Percentiles rank a stretch among this genome's conserved stretches.
Evolutionary conservation across 2,888 invertebrate genomes (phyloP).

Genomic region (Serripes groenlandicus): DNA sequence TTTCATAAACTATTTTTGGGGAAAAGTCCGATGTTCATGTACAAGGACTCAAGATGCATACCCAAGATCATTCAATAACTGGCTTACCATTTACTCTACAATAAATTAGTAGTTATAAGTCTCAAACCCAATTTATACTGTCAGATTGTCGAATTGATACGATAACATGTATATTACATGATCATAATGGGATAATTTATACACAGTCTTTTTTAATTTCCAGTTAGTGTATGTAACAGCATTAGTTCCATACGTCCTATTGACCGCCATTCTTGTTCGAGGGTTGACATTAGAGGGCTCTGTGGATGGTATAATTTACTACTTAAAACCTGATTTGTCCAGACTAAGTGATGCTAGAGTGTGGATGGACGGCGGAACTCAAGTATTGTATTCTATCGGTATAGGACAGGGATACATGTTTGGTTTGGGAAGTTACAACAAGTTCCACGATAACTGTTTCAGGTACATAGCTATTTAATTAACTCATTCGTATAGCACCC

Average conservation of each 20-base stretch:
- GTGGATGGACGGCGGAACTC: slow-evolving; percentile 51
- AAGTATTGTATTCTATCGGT: slow-evolving; percentile 50
- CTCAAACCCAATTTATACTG: no score
- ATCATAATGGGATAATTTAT: no score
- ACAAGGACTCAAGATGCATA: no score
- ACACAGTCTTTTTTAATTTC: neutral
- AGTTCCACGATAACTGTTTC: slow-evolving; percentile 34
- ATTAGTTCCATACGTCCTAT: slow-evolving; percentile 72
- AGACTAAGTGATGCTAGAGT: slow-evolving; percentile 88
- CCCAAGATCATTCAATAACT: no score
- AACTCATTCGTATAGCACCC: neutral
- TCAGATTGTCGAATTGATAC: no score
- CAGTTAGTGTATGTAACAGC: slow-evolving; percentile 78
- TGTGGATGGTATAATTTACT: slow-evolving; percentile 90
- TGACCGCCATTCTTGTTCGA: slow-evolving; percentile 69
- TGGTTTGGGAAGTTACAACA: slow-evolving; percentile 49
- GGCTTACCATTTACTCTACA: no score
- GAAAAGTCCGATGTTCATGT: no score
- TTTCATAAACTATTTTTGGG: no score
- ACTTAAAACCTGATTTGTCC: slow-evolving; percentile 91
- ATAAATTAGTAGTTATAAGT: neutral
- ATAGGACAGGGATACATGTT: slow-evolving; percentile 48
- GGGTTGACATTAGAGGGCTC: slow-evolving; percentile 88
- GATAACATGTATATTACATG: no score
- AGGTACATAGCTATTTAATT: slow-evolving; percentile 17